Base-by-base conservation (phyloP, 2,113 vertebrate genomes). In the Oncorhynchus masou region DNA sequence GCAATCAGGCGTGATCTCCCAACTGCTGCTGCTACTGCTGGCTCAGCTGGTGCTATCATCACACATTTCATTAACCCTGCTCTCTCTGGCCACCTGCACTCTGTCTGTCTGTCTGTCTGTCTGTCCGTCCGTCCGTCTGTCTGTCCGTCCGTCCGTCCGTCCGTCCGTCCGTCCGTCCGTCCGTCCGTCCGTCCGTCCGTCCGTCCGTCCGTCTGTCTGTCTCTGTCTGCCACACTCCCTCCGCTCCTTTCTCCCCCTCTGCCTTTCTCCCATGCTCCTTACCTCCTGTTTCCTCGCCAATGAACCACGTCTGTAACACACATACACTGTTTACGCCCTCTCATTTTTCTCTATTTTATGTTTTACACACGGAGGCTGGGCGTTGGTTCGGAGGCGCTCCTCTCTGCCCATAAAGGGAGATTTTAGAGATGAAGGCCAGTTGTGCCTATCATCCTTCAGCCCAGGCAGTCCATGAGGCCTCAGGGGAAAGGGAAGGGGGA, bases 31-130 rank as follows among this genome's bases (percentile, higher is more conserved):
- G 39, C 69, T 77, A 68, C 65, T 83, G 81, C 81, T 87, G 81
- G 74, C 81, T 87, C 85, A 85, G 83, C 83, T 76, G 62, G 59
- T 68, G 45, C 64, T 76, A 77, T 79, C 79, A 85, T 79, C 67
- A 83, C 81, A 79, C 74, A 71, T 81, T 79, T 75, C 64, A 79
- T 77, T 57, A 75, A 78, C 64, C 76, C 69, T 70, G 25, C 6
- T 22, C n/a, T 62, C 13, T 54, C 54, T 27, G 51, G 22, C 59
- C 22, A n/a, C 19, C 54, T 57, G 15, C 54, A 19, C 64, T 64
- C 73, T 73, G 54, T 68, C 66, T 73, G 57, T 69, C 49, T 65
- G 48, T 34, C 48, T 57, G 24, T 39, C 67, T 24, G 66, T 27
- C 72, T 48, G 8, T 24, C 60, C 29, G 8, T 8, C 48, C 29